Evolutionary conservation across 2,888 invertebrate genomes (phyloP).

Genomic region (Pediacus dermestoides): DNA sequence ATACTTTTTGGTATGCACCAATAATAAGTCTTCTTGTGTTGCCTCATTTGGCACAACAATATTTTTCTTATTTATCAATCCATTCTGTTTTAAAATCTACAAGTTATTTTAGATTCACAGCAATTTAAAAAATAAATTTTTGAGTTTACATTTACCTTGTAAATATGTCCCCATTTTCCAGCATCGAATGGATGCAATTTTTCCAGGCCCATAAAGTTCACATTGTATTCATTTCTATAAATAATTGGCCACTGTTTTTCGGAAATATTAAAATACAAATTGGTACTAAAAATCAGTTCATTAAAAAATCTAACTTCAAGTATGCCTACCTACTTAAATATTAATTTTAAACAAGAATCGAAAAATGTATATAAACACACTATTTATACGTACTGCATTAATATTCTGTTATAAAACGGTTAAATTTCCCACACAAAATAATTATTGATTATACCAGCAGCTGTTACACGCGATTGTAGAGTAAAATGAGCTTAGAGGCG

Average conservation of each 20-base stretch:
- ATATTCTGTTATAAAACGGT: background rate
- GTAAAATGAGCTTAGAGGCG: too few species aligned
- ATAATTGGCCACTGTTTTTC: conserved; percentile 72
- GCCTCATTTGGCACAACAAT: conserved; percentile 71
- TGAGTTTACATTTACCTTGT: conserved; percentile 57
- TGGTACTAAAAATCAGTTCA: conserved; percentile 15
- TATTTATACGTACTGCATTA: conserved; percentile 3
- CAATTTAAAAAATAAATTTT: conserved; percentile 13
- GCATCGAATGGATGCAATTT: conserved; percentile 86
- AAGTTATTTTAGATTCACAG: conserved; percentile 15
- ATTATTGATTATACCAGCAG: too few species aligned
- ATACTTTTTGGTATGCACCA: conserved; percentile 74
- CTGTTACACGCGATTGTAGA: too few species aligned
- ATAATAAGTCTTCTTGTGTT: conserved; percentile 64
- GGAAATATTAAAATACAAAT: conserved; percentile 55
- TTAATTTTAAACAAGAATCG: conserved; percentile 3
- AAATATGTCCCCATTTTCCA: conserved; percentile 78
- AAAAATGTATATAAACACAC: conserved; percentile 5
- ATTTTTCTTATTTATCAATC: conserved; percentile 59
- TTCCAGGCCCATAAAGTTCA: conserved; percentile 76
- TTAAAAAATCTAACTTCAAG: too few species aligned
- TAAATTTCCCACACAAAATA: conserved; percentile 3
- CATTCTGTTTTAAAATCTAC: conserved; percentile 54
- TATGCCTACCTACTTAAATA: background rate
- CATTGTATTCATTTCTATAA: conserved; percentile 75